Evolutionary conservation across 2,797 vertebrate genomes (phyloP).

Genomic region (Pagetopsis macropterus): DNA sequence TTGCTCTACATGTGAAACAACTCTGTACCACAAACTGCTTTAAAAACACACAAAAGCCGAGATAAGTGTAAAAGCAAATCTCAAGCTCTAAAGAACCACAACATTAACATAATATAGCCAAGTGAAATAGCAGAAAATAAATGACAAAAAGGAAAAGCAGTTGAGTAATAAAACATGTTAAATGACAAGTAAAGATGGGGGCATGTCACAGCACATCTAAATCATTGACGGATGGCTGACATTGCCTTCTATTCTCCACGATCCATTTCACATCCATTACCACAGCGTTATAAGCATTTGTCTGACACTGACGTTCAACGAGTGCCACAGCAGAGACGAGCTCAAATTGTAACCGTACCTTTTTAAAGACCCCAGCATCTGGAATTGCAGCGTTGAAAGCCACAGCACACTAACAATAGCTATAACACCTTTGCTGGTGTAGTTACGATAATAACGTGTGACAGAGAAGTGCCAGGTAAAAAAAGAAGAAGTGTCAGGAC

Average conservation of each 20-base stretch:
- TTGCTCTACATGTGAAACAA: neutral
- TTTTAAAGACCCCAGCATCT: conserved; percentile 20
- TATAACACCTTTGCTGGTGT: conserved; percentile 32
- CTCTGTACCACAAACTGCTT: neutral
- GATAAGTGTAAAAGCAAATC: conserved; percentile 8
- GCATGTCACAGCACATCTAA: conserved; percentile 33
- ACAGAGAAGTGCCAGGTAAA: conserved; percentile 34
- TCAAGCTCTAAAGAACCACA: neutral
- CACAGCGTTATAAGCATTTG: conserved; percentile 33
- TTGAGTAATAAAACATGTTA: conserved; percentile 20
- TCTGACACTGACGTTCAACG: conserved; percentile 41
- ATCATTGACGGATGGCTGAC: conserved; percentile 50
- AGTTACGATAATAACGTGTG: conserved; percentile 33
- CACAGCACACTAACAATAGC: conserved; percentile 13
- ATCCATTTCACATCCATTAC: conserved; percentile 59
- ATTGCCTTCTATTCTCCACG: conserved; percentile 38
- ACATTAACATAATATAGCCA: neutral
- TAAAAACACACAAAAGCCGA: conserved; percentile 19
- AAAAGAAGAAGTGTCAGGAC: conserved; percentile 41
- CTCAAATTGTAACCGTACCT: conserved; percentile 18
- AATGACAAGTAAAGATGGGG: conserved; percentile 42
- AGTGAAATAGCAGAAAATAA: conserved; percentile 12
- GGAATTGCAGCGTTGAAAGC: conserved; percentile 10
- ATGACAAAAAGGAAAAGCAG: conserved; percentile 18
- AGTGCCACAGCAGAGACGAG: conserved; percentile 10